These are phyloP conservation scores for Limnephilus marmoratus DNA, from an alignment of 2,888 invertebrate species.

Conservation along the genomic window DNA sequence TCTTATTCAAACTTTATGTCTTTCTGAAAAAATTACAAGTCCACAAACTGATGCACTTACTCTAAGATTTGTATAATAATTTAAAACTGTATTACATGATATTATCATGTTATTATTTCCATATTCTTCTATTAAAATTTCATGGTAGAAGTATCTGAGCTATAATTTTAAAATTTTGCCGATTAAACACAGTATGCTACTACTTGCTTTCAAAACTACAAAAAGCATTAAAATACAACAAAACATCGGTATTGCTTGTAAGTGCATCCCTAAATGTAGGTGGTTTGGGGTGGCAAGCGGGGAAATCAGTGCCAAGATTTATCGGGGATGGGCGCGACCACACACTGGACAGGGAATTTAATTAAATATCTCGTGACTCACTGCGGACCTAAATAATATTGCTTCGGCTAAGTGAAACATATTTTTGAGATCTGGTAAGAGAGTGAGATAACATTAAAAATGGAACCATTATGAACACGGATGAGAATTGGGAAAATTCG, in stretches of 20 bases:
- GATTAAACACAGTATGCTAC: neutral
- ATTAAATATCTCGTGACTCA: slow-evolving; percentile 52
- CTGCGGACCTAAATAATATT: slow-evolving; percentile 17
- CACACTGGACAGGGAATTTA: slow-evolving; percentile 53
- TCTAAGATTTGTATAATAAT: no score
- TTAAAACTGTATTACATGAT: no score
- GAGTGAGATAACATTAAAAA: neutral
- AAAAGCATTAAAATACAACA: neutral
- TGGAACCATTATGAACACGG: neutral
- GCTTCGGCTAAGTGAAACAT: neutral
- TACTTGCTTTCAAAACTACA: neutral
- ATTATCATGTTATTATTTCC: no score
- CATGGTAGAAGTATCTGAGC: no score
- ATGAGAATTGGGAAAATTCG: neutral
- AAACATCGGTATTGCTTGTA: neutral
- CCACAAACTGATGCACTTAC: no score
- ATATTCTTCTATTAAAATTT: no score
- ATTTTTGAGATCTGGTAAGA: neutral
- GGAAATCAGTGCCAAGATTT: slow-evolving; percentile 64
- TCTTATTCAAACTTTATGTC: no score
- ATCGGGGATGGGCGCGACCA: slow-evolving; percentile 59
- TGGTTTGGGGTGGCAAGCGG: slow-evolving; percentile 33
- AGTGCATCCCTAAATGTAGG: neutral
- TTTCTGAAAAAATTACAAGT: no score
- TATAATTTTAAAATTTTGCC: no score